Base-by-base conservation (phyloP, 1,140 invertebrate genomes). In the Meteorus sp. region DNA sequence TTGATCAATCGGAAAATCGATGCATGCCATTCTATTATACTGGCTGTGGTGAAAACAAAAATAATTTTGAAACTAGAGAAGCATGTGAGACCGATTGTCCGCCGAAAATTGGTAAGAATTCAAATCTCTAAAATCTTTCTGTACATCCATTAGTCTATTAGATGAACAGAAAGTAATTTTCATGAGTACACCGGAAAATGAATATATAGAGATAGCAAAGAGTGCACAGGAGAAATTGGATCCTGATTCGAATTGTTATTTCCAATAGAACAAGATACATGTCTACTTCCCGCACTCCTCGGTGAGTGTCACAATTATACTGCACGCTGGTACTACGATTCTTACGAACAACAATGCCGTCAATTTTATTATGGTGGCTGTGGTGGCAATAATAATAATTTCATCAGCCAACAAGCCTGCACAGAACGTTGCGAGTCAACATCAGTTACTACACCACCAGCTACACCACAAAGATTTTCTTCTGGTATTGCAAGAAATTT, bases 1-100 rank as follows among this genome's bases (percentile, higher is more conserved):
- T 92, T 83, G 91, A 95, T 75, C 81, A 83, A 41, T 82, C 84
- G 25, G 88, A 94, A 75, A 91, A 94, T 74, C 85, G 89, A 55
- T 99, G 96, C 85, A 84, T 90, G 82, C 92, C 93, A 41, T 99
- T 99, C 85, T 95, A 95, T 85, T 98, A 93, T 83, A 88, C 88
- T 58, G 95, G 95, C 62, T 96, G 93, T 81, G 88, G 87, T 65
- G 94, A 93, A 60, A 98, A 96, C 82, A 84, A 82, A 69, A 97
- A 97, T 83, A 89, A 89, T 71, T 98, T 94, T 84, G 82, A 84
- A 37, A 85, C 84, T 72, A 84, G 87, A 76, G 84, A 87, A 61
- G 85, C 86, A 74, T 98, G 95, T 77, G 87, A 90, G 69, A 76
- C 83, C 52, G 83, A 86, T 68, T 97, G 95, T 80, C 91, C 93